These are phyloP conservation scores for Bilobella aurantiaca DNA, from an alignment of 1,140 invertebrate species.

Conservation along the genomic window DNA sequence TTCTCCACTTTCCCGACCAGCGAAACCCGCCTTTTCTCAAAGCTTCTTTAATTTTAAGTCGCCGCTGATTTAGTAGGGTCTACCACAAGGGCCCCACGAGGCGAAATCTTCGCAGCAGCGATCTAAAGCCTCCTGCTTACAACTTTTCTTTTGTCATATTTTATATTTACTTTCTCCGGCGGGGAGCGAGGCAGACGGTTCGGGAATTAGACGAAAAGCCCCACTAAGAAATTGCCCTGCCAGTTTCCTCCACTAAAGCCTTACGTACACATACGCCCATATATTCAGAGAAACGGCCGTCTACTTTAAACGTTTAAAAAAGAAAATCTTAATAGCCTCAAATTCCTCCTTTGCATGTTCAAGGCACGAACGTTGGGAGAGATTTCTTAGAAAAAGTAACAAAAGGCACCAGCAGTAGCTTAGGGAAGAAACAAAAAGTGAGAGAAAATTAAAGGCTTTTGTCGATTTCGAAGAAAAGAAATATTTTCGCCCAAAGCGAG, in stretches of 20 bases:
- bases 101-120: too few relatives aligned
- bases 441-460: neutral
- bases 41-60: too few relatives aligned
- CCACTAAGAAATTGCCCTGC: neutral
- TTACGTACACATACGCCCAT: too few relatives aligned
- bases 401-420: neutral
- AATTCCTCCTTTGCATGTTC: neutral
- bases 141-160: too few relatives aligned
- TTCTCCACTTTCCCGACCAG: too few relatives aligned
- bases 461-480: too few relatives aligned
- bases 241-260: neutral
- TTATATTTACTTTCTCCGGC: too few relatives aligned
- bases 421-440: neutral
- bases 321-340: neutral
- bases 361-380: neutral
- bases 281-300: neutral
- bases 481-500: neutral
- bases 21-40: too few relatives aligned
- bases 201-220: neutral
- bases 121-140: too few relatives aligned
- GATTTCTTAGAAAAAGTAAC: neutral
- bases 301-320: neutral
- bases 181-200: too few relatives aligned
- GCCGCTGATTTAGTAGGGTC: too few relatives aligned
- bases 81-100: too few relatives aligned